A percentile compares a stretch with the other conserved stretches of the same genome.
Evolutionary conservation across 2,113 vertebrate genomes (phyloP).

Genomic region (Orthonyx spaldingii): DNA sequence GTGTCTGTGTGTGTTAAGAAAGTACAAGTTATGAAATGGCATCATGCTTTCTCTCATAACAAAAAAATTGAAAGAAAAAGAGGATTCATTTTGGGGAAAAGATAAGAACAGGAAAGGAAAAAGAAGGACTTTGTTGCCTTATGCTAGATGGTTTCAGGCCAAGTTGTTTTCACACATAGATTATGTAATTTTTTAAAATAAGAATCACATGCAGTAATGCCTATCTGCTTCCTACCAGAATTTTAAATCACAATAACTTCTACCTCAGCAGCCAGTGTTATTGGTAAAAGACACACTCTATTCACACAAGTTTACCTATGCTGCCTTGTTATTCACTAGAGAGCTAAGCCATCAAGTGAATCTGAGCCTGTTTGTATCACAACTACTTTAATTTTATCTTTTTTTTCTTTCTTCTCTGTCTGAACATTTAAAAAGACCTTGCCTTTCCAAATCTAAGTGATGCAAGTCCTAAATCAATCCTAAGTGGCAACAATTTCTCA

Average conservation of each 20-base stretch:
- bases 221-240: background rate
- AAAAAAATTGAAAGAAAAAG: background rate
- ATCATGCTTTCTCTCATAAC: background rate
- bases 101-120: background rate
- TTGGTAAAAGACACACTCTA: background rate
- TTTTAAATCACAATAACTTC: background rate
- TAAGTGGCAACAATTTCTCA: constrained; percentile 64
- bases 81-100: background rate
- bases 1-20: background rate
- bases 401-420: background rate
- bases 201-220: background rate
- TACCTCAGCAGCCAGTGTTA: background rate
- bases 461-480: constrained; percentile 64
- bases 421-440: constrained; percentile 44
- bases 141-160: background rate
- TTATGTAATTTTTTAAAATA: background rate
- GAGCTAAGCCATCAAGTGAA: background rate
- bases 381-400: constrained; percentile 38
- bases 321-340: background rate
- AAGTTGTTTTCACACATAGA: background rate
- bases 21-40: background rate
- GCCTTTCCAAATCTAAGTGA: constrained; percentile 51
- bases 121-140: background rate
- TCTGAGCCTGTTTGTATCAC: constrained; percentile 30
- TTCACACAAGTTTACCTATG: background rate